Conservation (phyloP, 2,113 vertebrate species). For the Gnathonemus echidnorhynchus region DNA sequence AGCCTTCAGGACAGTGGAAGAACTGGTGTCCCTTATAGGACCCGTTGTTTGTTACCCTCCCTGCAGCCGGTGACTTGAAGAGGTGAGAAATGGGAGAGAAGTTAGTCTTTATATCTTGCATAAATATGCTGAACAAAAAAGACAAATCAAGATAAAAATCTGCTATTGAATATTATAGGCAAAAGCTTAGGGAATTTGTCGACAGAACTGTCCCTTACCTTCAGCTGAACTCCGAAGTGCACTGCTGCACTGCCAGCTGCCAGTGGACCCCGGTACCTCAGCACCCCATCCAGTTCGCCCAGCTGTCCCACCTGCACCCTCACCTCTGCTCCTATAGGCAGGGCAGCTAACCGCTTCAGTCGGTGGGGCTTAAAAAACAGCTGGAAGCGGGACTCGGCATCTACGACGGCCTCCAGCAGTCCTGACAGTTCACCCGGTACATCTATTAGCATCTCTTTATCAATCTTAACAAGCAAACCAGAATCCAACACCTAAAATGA, state of each 20-base stretch:
- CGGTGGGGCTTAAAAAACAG: slow-evolving; percentile 48
- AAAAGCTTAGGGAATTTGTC: not conserved
- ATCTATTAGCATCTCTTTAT: slow-evolving; percentile 45
- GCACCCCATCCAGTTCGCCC: slow-evolving; percentile 55
- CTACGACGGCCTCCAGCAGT: slow-evolving; percentile 58
- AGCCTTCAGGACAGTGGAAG: slow-evolving; percentile 62
- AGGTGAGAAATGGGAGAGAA: not conserved
- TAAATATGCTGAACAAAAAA: not conserved
- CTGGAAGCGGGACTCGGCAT: slow-evolving; percentile 52
- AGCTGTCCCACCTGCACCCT: slow-evolving; percentile 50
- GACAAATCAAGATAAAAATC: not conserved
- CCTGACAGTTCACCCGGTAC: slow-evolving; percentile 40
- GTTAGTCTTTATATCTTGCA: not conserved
- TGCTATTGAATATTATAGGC: not conserved
- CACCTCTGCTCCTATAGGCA: slow-evolving; percentile 47
- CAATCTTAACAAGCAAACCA: slow-evolving; percentile 47
- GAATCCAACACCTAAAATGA: slow-evolving; percentile 57
- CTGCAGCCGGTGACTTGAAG: slow-evolving; percentile 44
- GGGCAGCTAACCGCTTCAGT: slow-evolving; percentile 41
- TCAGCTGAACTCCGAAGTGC: slow-evolving; percentile 65
- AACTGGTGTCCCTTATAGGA: slow-evolving; percentile 58
- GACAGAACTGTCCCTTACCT: slow-evolving; percentile 37
- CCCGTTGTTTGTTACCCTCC: slow-evolving; percentile 56
- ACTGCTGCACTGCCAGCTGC: slow-evolving; percentile 48
- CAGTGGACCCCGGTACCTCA: slow-evolving; percentile 59